Evolutionary conservation across 2,888 invertebrate species (phyloP).

Genomic region (Orthosia gothica): DNA sequence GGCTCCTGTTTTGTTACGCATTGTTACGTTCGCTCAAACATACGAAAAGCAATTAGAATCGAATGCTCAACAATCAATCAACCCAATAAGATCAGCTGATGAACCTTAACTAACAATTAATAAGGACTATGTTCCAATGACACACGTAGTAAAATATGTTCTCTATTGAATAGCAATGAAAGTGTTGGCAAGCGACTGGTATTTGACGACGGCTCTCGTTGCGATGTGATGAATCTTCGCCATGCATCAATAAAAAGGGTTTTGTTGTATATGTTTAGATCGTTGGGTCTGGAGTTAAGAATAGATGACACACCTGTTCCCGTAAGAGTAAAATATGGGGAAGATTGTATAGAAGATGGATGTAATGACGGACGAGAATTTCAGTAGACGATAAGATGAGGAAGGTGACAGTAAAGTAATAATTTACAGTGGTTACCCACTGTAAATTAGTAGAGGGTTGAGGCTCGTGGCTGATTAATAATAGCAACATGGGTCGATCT

Average conservation of each 20-base stretch:
- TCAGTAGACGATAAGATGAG: neutral
- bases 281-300: conserved; percentile 9
- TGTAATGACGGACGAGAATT: neutral
- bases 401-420: neutral
- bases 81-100: neutral
- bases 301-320: conserved; percentile 40
- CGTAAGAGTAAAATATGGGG: neutral
- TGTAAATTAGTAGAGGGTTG: neutral
- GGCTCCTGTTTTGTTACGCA: conserved; percentile 1
- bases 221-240: conserved; percentile 47
- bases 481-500: too few relatives aligned
- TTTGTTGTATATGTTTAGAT: conserved; percentile 22
- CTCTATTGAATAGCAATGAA: conserved; percentile 41
- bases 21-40: conserved; percentile 34
- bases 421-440: neutral
- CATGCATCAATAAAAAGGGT: conserved; percentile 36
- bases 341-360: neutral
- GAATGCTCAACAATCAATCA: conserved; percentile 17
- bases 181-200: conserved; percentile 50
- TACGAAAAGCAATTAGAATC: conserved; percentile 37
- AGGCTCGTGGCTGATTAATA: too few relatives aligned
- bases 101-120: rapidly evolving
- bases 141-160: conserved; percentile 12
- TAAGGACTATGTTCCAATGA: conserved; percentile 30
- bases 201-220: conserved; percentile 35